phyloP scores from a whole-genome alignment of 2,113 vertebrate species.

The Chiloscyllium plagiosum region DNA sequence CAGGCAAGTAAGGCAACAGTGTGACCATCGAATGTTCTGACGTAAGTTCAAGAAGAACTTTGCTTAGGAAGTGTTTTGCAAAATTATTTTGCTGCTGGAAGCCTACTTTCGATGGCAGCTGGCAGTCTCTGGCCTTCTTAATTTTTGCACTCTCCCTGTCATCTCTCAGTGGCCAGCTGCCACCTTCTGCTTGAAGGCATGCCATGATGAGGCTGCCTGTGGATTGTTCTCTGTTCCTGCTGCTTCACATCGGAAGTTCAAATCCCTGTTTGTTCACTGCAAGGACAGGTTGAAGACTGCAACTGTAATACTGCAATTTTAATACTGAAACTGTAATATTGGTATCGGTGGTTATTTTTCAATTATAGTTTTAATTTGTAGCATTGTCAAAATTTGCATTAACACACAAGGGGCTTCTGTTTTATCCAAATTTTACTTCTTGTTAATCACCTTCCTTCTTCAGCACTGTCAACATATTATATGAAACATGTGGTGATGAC shows the following conservation, averaged over 20 bases:
- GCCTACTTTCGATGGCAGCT: neutral
- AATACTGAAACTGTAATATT: neutral
- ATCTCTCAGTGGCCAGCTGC: neutral
- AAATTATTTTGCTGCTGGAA: neutral
- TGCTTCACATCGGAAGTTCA: neutral
- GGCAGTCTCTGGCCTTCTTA: neutral
- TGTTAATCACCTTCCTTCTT: neutral
- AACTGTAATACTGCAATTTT: neutral
- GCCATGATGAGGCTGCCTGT: neutral
- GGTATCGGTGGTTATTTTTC: neutral
- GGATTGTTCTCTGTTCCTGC: neutral
- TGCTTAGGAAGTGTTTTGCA: no score
- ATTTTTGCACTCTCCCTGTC: neutral
- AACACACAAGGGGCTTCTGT: neutral
- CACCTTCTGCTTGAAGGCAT: neutral
- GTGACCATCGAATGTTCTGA: neutral
- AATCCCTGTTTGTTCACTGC: neutral
- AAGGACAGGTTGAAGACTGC: neutral
- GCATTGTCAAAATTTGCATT: neutral
- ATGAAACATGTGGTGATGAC: neutral
- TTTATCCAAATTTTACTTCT: neutral
- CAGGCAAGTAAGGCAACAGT: no score
- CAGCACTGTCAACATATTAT: conserved; percentile 13
- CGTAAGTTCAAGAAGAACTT: neutral
- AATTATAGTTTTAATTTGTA: neutral